Conservation (phyloP, 2,113 vertebrate species). For the Boleophthalmus pectinirostris region DNA sequence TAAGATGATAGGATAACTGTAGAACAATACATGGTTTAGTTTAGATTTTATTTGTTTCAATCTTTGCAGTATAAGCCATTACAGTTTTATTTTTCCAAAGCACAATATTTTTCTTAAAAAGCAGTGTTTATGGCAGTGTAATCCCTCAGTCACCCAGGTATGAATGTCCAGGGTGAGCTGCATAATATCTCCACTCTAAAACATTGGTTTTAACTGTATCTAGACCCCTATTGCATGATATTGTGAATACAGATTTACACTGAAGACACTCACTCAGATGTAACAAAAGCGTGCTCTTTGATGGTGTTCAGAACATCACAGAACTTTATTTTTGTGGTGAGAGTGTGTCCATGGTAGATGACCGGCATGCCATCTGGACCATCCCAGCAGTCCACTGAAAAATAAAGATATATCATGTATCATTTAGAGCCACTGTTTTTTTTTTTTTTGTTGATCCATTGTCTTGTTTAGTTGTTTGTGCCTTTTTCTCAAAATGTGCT, state of each 20-base stretch:
- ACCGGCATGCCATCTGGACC: constrained; percentile 97
- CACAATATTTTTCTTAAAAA: no score
- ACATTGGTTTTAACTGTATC: no score
- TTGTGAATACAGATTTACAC: background rate
- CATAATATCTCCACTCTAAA: no score
- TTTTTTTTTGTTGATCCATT: no score
- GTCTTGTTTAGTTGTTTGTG: no score
- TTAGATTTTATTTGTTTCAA: background rate
- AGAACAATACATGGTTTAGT: background rate
- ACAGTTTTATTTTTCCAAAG: background rate
- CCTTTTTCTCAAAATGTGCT: no score
- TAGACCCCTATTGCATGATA: background rate
- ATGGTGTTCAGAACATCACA: constrained; percentile 91
- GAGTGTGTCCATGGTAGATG: constrained; percentile 98
- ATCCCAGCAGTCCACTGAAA: constrained; percentile 98
- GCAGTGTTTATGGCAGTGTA: no score
- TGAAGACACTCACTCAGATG: constrained; percentile 88
- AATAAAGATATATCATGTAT: constrained; percentile 21
- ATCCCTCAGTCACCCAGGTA: no score
- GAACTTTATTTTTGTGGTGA: constrained; percentile 99
- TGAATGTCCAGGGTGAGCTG: no score
- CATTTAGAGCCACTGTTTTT: background rate
- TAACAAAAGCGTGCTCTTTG: constrained; percentile 97
- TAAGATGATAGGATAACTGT: constrained; percentile 91
- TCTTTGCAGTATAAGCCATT: background rate